Conservation (phyloP, 2,888 invertebrate genomes). For the Limnephilus marmoratus region DNA sequence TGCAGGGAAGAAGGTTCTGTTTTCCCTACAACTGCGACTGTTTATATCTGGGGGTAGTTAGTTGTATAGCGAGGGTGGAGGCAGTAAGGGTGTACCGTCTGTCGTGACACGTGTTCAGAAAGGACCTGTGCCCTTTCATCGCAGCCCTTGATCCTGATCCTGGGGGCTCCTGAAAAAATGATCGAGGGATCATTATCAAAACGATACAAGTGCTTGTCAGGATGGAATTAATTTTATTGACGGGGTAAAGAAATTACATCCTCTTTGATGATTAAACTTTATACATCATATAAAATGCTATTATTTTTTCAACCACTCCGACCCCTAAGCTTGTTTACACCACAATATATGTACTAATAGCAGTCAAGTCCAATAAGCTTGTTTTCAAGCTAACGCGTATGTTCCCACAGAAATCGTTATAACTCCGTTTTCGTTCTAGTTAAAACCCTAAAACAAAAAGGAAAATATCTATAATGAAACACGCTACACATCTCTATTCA, state of each 20-base stretch:
- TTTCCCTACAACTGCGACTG: neutral
- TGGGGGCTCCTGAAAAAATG: neutral
- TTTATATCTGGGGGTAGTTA: neutral
- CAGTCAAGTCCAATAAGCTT: too few relatives aligned
- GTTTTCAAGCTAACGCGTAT: too few relatives aligned
- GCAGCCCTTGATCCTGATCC: neutral
- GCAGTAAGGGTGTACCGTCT: slow-evolving; percentile 18
- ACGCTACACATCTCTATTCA: too few relatives aligned
- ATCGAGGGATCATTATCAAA: slow-evolving; percentile 7
- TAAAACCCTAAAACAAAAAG: too few relatives aligned
- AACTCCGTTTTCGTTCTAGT: too few relatives aligned
- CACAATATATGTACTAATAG: too few relatives aligned
- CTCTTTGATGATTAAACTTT: neutral
- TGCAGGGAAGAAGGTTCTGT: neutral
- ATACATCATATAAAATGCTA: neutral
- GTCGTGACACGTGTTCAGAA: slow-evolving; percentile 47
- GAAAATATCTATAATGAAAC: too few relatives aligned
- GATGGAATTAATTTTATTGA: slow-evolving; percentile 2
- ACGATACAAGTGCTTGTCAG: slow-evolving; percentile 11
- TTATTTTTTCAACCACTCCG: neutral
- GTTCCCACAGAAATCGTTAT: too few relatives aligned
- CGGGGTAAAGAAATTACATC: neutral
- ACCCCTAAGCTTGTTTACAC: too few relatives aligned
- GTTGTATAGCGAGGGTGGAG: neutral
- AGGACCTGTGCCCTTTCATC: neutral